Percentiles rank a stretch among this genome's conserved stretches.
These are phyloP conservation scores for Hemicentrotus pulcherrimus DNA, from an alignment of 35 echinoderm and acorn worm genomes.

Conservation along the genomic window DNA sequence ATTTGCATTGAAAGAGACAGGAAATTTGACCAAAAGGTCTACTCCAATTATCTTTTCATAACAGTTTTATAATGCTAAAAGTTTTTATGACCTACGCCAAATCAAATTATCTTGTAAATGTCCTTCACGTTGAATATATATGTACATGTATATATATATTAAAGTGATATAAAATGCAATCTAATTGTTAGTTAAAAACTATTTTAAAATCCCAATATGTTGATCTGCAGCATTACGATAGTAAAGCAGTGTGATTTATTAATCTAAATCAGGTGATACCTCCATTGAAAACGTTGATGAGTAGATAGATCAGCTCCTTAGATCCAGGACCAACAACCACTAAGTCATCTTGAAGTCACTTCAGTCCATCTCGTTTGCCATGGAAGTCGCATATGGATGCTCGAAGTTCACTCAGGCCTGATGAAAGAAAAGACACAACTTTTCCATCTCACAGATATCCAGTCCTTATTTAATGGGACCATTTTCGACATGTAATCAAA, in stretches of 20 bases:
- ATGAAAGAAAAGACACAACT: neutral
- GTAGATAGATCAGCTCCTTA: conserved; percentile 85
- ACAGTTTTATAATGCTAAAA: too few species aligned
- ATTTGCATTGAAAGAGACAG: too few species aligned
- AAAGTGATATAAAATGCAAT: too few species aligned
- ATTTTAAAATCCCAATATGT: neutral
- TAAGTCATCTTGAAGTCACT: conserved; percentile 58
- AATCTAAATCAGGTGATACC: conserved; percentile 48
- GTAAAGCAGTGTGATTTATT: neutral
- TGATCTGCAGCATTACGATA: neutral
- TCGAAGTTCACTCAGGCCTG: conserved; percentile 80
- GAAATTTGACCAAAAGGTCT: too few species aligned
- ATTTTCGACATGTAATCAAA: too few species aligned
- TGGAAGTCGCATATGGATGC: conserved; percentile 83
- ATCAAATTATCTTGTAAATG: too few species aligned
- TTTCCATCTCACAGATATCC: neutral
- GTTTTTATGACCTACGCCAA: too few species aligned
- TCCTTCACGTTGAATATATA: too few species aligned
- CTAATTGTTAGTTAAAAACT: too few species aligned
- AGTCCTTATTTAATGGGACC: too few species aligned
- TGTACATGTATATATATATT: too few species aligned
- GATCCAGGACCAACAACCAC: conserved; percentile 87
- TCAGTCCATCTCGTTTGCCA: conserved; percentile 63
- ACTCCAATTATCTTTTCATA: too few species aligned
- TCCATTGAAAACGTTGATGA: conserved; percentile 85